Percentiles rank a stretch among this genome's conserved stretches.
phyloP scores from a whole-genome alignment of 2,113 vertebrate genomes.

The Chionis minor region DNA sequence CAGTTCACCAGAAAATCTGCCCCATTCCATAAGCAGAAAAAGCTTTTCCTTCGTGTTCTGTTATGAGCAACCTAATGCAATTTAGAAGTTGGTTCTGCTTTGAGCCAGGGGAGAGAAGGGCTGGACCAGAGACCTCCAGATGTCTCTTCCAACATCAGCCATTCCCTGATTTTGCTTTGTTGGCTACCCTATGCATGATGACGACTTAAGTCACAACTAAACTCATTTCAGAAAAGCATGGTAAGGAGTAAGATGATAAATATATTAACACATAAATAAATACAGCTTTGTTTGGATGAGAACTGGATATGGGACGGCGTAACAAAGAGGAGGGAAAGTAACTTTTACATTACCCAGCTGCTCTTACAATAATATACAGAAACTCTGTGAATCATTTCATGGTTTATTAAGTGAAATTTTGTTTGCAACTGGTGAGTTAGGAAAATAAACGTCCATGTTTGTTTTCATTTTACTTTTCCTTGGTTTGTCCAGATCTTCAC shows the following conservation, averaged over 20 bases:
- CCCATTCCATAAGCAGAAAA: background rate
- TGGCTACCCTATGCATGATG: background rate
- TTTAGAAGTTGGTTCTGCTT: background rate
- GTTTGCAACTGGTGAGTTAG: conserved; percentile 76
- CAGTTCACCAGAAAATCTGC: background rate
- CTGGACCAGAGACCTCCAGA: background rate
- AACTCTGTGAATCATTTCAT: conserved; percentile 80
- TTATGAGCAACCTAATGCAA: background rate
- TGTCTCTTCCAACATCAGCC: background rate
- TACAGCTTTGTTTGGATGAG: conserved; percentile 57
- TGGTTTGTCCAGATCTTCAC: conserved; percentile 73
- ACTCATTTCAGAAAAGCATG: background rate
- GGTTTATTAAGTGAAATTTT: conserved; percentile 81
- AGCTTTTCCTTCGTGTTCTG: background rate
- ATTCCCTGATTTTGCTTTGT: background rate
- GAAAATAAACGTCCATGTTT: conserved; percentile 79
- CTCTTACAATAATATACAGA: conserved; percentile 77
- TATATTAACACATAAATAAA: conserved; percentile 64
- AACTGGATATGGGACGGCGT: conserved; percentile 45
- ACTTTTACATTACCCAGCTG: conserved; percentile 76
- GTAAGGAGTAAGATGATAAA: conserved; percentile 48
- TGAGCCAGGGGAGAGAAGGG: background rate
- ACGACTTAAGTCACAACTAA: background rate
- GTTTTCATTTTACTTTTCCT: conserved; percentile 78
- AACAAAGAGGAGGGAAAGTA: conserved; percentile 65